Percentiles rank a stretch among this genome's conserved stretches.
Evolutionary conservation across 2,888 invertebrate genomes (phyloP).

Genomic region (Chalcis sispes): DNA sequence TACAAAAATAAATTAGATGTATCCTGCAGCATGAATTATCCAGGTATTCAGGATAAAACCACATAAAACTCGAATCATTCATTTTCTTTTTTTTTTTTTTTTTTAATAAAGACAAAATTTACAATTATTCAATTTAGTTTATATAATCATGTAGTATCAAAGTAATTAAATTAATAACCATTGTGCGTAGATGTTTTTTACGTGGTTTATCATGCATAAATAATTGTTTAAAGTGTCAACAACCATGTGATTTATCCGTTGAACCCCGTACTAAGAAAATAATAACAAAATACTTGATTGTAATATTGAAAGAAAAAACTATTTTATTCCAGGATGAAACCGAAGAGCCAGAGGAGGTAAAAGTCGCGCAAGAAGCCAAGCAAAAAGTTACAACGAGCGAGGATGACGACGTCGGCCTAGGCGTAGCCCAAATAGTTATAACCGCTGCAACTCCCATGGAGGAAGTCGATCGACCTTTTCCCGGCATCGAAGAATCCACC

Average conservation of each 20-base stretch:
- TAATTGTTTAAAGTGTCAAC: no score
- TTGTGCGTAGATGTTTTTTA: no score
- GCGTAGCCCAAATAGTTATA: slow-evolving; percentile 93
- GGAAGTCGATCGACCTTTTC: slow-evolving; percentile 88
- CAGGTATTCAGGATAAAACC: no score
- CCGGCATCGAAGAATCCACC: slow-evolving; percentile 77
- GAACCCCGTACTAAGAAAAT: neutral
- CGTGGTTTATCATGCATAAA: no score
- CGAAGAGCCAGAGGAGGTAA: slow-evolving; percentile 57
- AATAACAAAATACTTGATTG: neutral
- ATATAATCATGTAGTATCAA: no score
- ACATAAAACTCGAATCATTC: no score
- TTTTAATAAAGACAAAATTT: no score
- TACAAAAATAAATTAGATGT: no score
- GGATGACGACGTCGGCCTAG: slow-evolving; percentile 82
- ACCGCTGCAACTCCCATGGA: slow-evolving; percentile 97
- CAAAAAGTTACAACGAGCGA: slow-evolving; percentile 45
- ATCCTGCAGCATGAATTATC: no score
- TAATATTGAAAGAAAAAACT: neutral
- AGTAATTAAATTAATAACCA: no score
- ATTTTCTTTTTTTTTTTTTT: no score
- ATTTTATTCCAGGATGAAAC: slow-evolving; percentile 46
- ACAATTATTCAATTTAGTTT: no score
- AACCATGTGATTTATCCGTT: neutral
- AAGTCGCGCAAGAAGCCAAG: slow-evolving; percentile 38